phyloP scores from a whole-genome alignment of 2,888 invertebrate genomes.

The Serripes groenlandicus region DNA sequence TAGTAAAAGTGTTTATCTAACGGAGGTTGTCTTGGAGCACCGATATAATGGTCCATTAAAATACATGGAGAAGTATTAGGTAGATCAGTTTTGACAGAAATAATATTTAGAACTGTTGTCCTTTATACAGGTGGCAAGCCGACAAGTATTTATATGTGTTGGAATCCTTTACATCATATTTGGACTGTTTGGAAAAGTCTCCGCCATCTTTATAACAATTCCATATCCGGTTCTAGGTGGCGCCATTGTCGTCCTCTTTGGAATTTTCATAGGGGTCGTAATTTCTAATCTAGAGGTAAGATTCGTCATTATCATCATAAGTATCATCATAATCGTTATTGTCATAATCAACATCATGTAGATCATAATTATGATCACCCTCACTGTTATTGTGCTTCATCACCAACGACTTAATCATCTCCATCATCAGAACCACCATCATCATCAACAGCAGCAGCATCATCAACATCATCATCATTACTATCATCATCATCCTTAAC shows the following conservation, averaged over 20 bases:
- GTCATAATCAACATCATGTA: background rate
- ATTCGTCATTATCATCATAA: background rate
- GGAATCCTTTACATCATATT: constrained; percentile 86
- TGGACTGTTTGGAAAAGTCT: constrained; percentile 86
- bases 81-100: too few relatives aligned
- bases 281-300: constrained; percentile 71
- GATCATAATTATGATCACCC: background rate
- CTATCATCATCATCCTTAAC: background rate
- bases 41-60: too few relatives aligned
- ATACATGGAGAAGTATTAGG: too few relatives aligned
- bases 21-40: too few relatives aligned
- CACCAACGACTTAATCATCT: background rate
- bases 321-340: background rate
- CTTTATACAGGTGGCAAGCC: constrained; percentile 84
- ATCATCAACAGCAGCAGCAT: background rate
- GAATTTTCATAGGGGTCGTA: constrained; percentile 75
- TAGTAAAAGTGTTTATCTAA: too few relatives aligned
- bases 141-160: constrained; percentile 85
- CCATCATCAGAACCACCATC: background rate
- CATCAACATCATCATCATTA: background rate
- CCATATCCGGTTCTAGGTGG: constrained; percentile 87
- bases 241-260: constrained; percentile 77
- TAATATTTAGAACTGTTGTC: too few relatives aligned
- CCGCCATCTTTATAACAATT: constrained; percentile 86
- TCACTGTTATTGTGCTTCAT: background rate